Conservation (phyloP, 2,113 vertebrate species). For the Regulus satrapa region DNA sequence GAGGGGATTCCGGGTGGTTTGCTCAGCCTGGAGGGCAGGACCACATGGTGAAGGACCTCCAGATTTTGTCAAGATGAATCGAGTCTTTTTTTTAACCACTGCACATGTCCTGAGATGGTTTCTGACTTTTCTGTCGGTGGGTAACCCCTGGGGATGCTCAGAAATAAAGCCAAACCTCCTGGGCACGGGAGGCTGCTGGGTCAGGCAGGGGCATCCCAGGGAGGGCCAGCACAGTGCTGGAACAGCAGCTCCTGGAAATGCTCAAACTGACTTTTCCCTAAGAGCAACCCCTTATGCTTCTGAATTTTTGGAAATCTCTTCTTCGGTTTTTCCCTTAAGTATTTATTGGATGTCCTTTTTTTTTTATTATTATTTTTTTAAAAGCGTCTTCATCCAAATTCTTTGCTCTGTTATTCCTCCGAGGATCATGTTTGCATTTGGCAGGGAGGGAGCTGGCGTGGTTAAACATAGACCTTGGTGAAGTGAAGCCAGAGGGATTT, state of each 20-base stretch:
- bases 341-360: neutral
- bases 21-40: neutral
- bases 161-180: neutral
- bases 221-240: neutral
- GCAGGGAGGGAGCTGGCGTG: neutral
- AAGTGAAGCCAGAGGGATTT: neutral
- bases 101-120: neutral
- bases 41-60: rapidly evolving
- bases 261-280: neutral
- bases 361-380: neutral
- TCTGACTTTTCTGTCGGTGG: neutral
- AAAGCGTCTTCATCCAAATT: neutral
- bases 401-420: neutral
- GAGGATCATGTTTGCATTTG: conserved; percentile 32
- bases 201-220: neutral
- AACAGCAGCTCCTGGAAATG: neutral
- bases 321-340: neutral
- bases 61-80: neutral
- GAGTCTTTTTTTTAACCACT: neutral
- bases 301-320: neutral
- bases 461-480: neutral
- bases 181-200: neutral
- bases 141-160: neutral
- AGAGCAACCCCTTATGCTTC: neutral
- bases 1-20: neutral